Evolutionary conservation across 1,140 invertebrate genomes (phyloP).

Genomic region (Laupala kohalensis): DNA sequence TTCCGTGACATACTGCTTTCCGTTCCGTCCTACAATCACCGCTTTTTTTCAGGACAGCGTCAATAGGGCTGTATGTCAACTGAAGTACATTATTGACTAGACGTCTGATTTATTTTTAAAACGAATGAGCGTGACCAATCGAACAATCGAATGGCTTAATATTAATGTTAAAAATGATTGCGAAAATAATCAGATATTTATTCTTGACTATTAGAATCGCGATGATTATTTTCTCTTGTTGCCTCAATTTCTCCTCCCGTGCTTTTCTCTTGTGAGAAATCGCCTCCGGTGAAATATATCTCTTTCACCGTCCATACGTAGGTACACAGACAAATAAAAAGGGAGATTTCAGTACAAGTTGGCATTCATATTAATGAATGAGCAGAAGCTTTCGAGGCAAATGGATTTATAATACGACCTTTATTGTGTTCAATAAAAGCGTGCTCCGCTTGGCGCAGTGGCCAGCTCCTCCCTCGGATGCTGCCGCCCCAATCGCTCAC

Average conservation of each 20-base stretch:
- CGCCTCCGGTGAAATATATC: neutral
- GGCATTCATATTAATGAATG: neutral
- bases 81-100: neutral
- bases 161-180: neutral
- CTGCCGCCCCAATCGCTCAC: neutral
- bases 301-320: neutral
- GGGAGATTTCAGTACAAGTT: neutral
- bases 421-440: neutral
- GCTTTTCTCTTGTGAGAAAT: neutral
- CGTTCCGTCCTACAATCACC: neutral
- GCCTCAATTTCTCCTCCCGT: neutral
- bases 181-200: neutral
- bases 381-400: neutral
- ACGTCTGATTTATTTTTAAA: neutral
- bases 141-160: neutral
- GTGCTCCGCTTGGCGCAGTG: neutral
- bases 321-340: neutral
- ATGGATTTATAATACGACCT: neutral
- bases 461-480: neutral
- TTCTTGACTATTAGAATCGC: neutral
- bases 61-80: neutral
- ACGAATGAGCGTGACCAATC: no score
- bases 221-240: neutral
- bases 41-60: neutral
- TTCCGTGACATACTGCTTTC: no score